Percentiles rank a stretch among this genome's conserved stretches.
phyloP scores from a whole-genome alignment of 2,888 invertebrate species.

The Chouioia cunea region DNA sequence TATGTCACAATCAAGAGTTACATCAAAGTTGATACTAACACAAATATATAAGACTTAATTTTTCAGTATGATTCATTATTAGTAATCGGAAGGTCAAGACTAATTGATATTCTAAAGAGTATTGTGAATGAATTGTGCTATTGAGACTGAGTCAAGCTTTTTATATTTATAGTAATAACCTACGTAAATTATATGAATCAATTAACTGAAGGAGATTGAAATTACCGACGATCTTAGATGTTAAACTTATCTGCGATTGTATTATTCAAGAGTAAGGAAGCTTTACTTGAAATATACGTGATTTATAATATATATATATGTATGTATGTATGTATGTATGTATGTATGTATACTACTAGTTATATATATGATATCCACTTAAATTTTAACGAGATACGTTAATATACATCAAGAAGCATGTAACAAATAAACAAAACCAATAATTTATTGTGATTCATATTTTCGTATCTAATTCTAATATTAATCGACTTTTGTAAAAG shows the following conservation, averaged over 20 bases:
- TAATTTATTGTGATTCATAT: slow-evolving; percentile 29
- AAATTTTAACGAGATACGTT: too few species aligned
- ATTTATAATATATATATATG: too few species aligned
- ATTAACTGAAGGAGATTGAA: too few species aligned
- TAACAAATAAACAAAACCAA: too few species aligned
- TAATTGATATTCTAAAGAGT: slow-evolving; percentile 43
- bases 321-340: background rate
- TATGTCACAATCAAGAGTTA: slow-evolving; percentile 78
- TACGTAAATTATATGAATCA: slow-evolving; percentile 6
- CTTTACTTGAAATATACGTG: slow-evolving; percentile 39
- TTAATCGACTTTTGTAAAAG: slow-evolving; percentile 30
- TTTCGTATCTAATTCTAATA: slow-evolving; percentile 24
- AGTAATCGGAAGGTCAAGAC: slow-evolving; percentile 30
- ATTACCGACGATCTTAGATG: background rate
- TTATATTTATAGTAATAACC: slow-evolving; percentile 34
- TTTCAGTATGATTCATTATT: slow-evolving; percentile 9
- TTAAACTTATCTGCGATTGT: slow-evolving; percentile 27
- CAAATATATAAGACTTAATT: slow-evolving; percentile 66
- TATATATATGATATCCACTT: too few species aligned
- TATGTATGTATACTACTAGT: too few species aligned
- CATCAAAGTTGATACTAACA: slow-evolving; percentile 69
- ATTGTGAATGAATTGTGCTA: slow-evolving; percentile 32
- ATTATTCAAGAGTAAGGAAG: slow-evolving; percentile 26
- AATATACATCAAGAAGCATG: too few species aligned
- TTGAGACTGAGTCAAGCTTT: slow-evolving; percentile 45